Conservation (phyloP, 92 coral and sea anemone species). For the Micromussa lordhowensis region DNA sequence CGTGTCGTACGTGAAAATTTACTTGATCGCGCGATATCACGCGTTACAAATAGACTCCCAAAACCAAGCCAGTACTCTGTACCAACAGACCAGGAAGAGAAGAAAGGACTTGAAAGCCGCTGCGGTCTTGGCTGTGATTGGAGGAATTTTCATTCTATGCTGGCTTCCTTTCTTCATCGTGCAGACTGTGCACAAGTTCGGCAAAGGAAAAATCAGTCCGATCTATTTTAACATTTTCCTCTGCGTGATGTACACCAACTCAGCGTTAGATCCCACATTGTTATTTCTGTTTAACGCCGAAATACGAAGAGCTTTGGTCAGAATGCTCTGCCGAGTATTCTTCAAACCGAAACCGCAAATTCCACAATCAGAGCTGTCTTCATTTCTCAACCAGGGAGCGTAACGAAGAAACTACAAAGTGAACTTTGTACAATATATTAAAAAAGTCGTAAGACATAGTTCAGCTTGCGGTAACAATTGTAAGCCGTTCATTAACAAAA, state of each 20-base stretch:
- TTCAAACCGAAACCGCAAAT: conserved; percentile 8
- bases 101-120: conserved; percentile 92
- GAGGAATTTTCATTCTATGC: conserved; percentile 91
- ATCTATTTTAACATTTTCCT: conserved; percentile 84
- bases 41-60: conserved; percentile 78
- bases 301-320: conserved; percentile 74
- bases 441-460: not conserved
- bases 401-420: not conserved
- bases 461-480: not conserved
- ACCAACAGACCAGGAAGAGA: conserved; percentile 69
- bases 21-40: conserved; percentile 84
- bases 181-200: conserved; percentile 91
- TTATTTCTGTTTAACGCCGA: conserved; percentile 84
- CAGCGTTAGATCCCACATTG: conserved; percentile 84
- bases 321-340: conserved; percentile 69
- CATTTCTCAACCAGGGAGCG: not conserved
- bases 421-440: not conserved
- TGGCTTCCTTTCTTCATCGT: conserved; percentile 98
- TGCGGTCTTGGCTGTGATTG: conserved; percentile 84
- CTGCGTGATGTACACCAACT: conserved; percentile 95
- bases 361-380: conserved; percentile 36
- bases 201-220: conserved; percentile 71
- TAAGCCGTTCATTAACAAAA: not conserved
- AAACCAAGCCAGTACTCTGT: conserved; percentile 21
- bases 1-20: conserved; percentile 86